A percentile compares a stretch with the other conserved stretches of the same genome.
Evolutionary conservation across 2,797 vertebrate species (phyloP).

Genomic region (Anguilla anguilla): DNA sequence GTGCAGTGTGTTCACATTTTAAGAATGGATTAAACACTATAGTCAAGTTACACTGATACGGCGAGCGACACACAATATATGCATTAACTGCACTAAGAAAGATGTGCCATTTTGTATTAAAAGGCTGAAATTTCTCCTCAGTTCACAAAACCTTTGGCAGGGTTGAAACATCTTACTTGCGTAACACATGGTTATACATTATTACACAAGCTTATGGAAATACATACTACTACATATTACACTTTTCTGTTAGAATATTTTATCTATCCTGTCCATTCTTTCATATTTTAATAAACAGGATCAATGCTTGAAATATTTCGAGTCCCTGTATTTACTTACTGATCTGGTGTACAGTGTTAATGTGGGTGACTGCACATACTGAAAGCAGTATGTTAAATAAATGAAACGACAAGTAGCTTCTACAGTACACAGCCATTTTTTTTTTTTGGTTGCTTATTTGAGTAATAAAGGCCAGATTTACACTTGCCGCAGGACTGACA

Average conservation of each 20-base stretch:
- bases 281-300: slow-evolving; percentile 22
- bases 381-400: not conserved
- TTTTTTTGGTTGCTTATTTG: not conserved
- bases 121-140: not conserved
- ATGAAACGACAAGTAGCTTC: not conserved
- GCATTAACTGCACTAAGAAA: not conserved
- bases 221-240: not conserved
- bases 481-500: not conserved
- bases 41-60: not conserved
- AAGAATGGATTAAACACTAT: not conserved
- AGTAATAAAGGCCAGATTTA: not conserved
- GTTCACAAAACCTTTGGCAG: not conserved
- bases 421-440: not conserved
- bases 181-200: not conserved
- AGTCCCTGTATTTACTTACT: not conserved
- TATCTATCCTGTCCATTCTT: not conserved
- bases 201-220: not conserved
- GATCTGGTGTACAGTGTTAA: not conserved
- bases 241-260: slow-evolving; percentile 2
- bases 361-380: not conserved
- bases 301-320: not conserved
- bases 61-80: not conserved
- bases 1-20: not conserved
- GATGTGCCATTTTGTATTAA: not conserved
- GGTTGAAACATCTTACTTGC: slow-evolving; percentile 7